Evolutionary conservation across 2,888 invertebrate genomes (phyloP), one percentile per base, ranked within the genome.

Genomic region (Nasonovia ribisnigri): DNA sequence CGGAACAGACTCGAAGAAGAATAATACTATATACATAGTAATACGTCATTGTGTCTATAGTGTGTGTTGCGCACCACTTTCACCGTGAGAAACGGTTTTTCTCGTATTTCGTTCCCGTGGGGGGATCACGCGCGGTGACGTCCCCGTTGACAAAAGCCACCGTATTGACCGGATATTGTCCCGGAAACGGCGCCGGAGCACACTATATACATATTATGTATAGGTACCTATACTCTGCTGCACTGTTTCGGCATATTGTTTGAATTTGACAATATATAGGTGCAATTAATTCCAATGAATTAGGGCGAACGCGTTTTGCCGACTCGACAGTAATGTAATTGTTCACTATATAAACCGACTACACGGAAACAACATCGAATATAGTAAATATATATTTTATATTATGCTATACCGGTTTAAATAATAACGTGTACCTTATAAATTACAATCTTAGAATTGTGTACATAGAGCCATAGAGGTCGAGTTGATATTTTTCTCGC

Each of bases 61-160:
- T 13, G 26, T 86, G 6, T 42, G 29, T 86, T 13, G 77, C 6
- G 20, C 13, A 20, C 16, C 67, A 60, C 92, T 92, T 88, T 92
- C 88, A 92, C 88, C 92, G 92, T 92, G 88, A 89, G 84, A 92
- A 88, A 92, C 54, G 51, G 29, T 88, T 77, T 92, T 92, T 84
- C 84, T 84, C 54, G 43, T 43, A 1, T 91, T n/a, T 91, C 20
- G 11, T 36, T 24, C 67, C 46, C 60, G 43, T 48, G 77, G 36
- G 60, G 90, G 43, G 43, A 42, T 36, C 46, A 36, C 60, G 20
- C 87, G 48, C 29, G 16, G 20, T 10, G 54, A 88, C 88, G 54
- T 88, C 51, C 87, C 48, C 48, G 29, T 36, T 26, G 90, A 90
- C 90, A 90, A 90, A 60, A 90, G 48, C 42, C 67, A 6, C 36